Evolutionary conservation across 2,113 vertebrate genomes (phyloP), one percentile per base, ranked within the genome.

Genomic region (Rhinogobius similis): DNA sequence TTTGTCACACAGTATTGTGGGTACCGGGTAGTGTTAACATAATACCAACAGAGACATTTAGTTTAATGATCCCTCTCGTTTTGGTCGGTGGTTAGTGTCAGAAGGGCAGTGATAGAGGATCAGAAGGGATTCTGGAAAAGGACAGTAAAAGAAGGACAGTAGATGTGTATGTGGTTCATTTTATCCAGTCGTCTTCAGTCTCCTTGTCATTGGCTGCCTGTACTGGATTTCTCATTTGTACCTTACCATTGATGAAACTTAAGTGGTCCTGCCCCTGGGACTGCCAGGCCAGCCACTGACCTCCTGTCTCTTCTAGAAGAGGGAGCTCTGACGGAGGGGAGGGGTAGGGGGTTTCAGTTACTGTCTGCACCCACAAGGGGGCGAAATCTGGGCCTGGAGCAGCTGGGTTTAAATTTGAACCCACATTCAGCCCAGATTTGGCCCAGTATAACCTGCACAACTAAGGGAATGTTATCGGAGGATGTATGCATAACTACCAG

Each of bases 201-300:
- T 2, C 69, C 68, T 77, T 72, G 82, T 77, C 7, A 75, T 71
- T 62, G 73, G 72, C 61, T 58, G 56, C 50, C 71, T 77, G 73
- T 68, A 59, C 62, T 79, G 72, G 64, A 75, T 65, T 66, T 80
- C 65, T 77, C 73, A 65, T 76, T 79, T 77, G 75, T 69, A 85
- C 89, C 90, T 91, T 91, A 90, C 90, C 90, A 88, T 91, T 89
- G 87, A 88, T 90, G 89, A 92, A 89, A 82, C 85, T 85, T 87
- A 90, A 70, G 86, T n/a, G 67, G 84, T 87, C 79, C 79, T 1
- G 73, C 82, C 82, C 82, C 74, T 79, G 74, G 86, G 80, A 82
- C 44, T 88, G 70, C 88, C 68, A 80, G 82, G 79, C 88, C 86
- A 91, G 87, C 89, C 86, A 91, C 24, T 90, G 86, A 90, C 89